These are phyloP conservation scores for Tanypteryx hageni DNA, from an alignment of 2,888 invertebrate genomes.

Conservation along the genomic window DNA sequence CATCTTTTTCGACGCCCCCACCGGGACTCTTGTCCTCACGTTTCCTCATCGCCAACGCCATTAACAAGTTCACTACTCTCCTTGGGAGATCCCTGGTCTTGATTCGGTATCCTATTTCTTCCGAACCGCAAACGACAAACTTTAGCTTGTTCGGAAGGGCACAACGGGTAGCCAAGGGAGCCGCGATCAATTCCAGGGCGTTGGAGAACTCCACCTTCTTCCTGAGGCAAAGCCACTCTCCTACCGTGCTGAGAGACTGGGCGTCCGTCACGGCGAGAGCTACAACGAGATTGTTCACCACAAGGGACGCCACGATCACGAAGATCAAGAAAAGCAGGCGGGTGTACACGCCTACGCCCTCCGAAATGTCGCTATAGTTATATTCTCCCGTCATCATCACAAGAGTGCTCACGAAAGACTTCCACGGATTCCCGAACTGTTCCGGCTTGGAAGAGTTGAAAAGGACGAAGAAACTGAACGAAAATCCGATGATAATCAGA, in stretches of 20 bases:
- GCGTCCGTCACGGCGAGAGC: slow-evolving; percentile 37
- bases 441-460: background rate
- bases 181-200: background rate
- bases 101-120: background rate
- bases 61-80: background rate
- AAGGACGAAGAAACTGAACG: slow-evolving; percentile 40
- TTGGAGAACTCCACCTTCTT: slow-evolving; percentile 30
- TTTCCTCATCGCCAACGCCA: background rate
- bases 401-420: background rate
- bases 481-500: background rate
- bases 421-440: slow-evolving; percentile 25
- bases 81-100: background rate
- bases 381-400: slow-evolving; percentile 49
- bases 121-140: slow-evolving; percentile 12
- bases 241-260: background rate
- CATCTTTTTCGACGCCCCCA: background rate
- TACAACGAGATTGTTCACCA: slow-evolving; percentile 19
- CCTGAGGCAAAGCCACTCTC: background rate
- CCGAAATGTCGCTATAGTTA: slow-evolving; percentile 3
- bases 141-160: background rate
- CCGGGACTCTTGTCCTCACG: background rate
- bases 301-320: slow-evolving; percentile 15
- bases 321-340: slow-evolving; percentile 9
- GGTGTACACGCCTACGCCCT: background rate
- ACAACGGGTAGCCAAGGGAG: background rate